Evolutionary conservation across 2,113 vertebrate species (phyloP).

Genomic region (Conger conger): DNA sequence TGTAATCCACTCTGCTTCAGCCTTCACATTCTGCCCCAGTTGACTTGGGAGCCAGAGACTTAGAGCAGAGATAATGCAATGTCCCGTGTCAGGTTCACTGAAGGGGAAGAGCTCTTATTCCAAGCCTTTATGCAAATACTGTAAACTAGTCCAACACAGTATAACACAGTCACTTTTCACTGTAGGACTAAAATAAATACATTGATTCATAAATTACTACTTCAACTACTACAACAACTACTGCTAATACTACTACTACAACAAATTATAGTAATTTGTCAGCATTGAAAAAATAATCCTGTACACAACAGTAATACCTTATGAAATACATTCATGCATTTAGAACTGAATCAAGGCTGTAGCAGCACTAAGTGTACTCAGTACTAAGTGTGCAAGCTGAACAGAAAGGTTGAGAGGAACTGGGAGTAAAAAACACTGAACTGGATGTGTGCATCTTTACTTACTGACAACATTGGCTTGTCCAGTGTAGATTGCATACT

Average conservation of each 20-base stretch:
- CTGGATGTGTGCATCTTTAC: conserved; percentile 54
- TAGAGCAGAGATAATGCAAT: conserved; percentile 10
- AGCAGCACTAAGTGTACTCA: not conserved
- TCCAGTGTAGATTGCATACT: conserved; percentile 95
- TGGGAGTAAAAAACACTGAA: not conserved
- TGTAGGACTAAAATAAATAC: not conserved
- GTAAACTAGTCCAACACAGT: not conserved
- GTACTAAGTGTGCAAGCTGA: not conserved
- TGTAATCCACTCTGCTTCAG: conserved; percentile 32
- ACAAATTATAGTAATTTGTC: too few relatives aligned
- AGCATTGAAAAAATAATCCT: too few relatives aligned
- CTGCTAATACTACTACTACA: too few relatives aligned
- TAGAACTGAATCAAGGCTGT: not conserved
- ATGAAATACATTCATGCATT: too few relatives aligned
- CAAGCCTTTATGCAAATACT: not conserved
- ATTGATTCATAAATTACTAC: too few relatives aligned
- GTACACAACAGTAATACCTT: too few relatives aligned
- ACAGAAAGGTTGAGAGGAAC: not conserved
- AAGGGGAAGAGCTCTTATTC: not conserved
- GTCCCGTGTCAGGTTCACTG: not conserved
- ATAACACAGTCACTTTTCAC: not conserved
- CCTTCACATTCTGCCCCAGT: conserved; percentile 28
- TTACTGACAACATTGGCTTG: conserved; percentile 96
- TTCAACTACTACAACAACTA: too few relatives aligned
- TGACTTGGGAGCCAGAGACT: conserved; percentile 23